A percentile compares a stretch with the other conserved stretches of the same genome.
Conservation (phyloP, 2,888 invertebrate genomes). For the Drosophila sordidula region DNA sequence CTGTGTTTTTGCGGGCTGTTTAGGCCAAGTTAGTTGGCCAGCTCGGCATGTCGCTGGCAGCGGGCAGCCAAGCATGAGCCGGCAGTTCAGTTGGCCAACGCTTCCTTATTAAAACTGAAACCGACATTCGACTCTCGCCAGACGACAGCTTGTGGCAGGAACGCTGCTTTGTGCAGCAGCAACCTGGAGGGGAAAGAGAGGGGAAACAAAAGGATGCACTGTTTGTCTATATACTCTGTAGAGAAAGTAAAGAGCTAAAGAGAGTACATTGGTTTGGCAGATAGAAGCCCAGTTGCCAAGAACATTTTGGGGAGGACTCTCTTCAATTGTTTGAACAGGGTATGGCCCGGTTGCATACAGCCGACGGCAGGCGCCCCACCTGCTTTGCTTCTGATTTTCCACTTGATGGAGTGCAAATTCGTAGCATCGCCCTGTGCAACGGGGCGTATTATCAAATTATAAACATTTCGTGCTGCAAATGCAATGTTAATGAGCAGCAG, state of each 20-base stretch:
- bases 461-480: conserved; percentile 59
- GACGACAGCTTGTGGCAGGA: conserved; percentile 25
- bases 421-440: conserved; percentile 49
- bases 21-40: conserved; percentile 40
- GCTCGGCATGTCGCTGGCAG: conserved; percentile 27
- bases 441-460: conserved; percentile 73
- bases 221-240: neutral
- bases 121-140: conserved; percentile 31
- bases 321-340: neutral
- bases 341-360: neutral
- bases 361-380: neutral
- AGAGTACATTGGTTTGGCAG: conserved; percentile 1
- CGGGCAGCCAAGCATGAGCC: conserved; percentile 40
- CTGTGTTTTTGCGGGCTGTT: conserved; percentile 45
- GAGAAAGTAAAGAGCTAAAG: no score
- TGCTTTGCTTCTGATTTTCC: conserved; percentile 73
- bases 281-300: no score
- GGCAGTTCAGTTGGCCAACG: conserved; percentile 53
- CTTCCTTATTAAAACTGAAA: conserved; percentile 57
- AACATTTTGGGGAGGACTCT: no score
- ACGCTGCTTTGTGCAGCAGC: conserved; percentile 17
- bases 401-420: conserved; percentile 77
- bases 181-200: conserved; percentile 1
- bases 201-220: neutral
- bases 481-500: conserved; percentile 61